A percentile compares a stretch with the other conserved stretches of the same genome.
These are phyloP conservation scores for Oxytorus armatus DNA, from an alignment of 2,888 invertebrate genomes.

Conservation along the genomic window DNA sequence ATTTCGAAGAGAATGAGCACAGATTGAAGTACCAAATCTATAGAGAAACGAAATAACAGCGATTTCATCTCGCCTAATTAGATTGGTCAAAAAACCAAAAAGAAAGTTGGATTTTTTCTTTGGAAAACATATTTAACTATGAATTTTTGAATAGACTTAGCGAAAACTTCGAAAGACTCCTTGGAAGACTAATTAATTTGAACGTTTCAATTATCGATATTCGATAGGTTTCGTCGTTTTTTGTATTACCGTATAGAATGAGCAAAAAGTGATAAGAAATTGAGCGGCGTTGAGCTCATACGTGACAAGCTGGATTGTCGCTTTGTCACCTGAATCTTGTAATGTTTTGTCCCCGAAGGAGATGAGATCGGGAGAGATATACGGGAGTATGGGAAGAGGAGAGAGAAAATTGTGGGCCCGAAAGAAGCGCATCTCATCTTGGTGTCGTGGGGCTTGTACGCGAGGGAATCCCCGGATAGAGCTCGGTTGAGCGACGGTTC, in stretches of 20 bases:
- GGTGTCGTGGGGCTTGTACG: slow-evolving; percentile 57
- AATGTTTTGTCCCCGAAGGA: slow-evolving; percentile 79
- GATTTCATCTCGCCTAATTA: too few species aligned
- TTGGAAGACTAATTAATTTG: too few species aligned
- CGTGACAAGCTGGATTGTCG: slow-evolving; percentile 80
- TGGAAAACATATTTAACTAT: too few species aligned
- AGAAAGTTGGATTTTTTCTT: too few species aligned
- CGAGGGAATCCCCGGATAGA: slow-evolving; percentile 56
- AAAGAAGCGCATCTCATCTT: slow-evolving; percentile 79
- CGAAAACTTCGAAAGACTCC: too few species aligned
- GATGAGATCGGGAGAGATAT: slow-evolving; percentile 4
- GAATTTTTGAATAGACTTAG: too few species aligned
- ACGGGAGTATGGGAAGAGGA: slow-evolving; percentile 4
- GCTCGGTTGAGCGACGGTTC: slow-evolving; percentile 78
- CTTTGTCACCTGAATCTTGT: slow-evolving; percentile 79
- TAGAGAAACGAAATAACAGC: too few species aligned
- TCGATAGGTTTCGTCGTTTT: too few species aligned
- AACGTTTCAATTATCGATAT: neutral
- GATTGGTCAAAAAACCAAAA: too few species aligned
- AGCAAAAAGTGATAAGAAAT: slow-evolving; percentile 11
- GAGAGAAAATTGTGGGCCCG: slow-evolving; percentile 63
- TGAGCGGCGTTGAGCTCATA: slow-evolving; percentile 71
- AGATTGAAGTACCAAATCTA: too few species aligned
- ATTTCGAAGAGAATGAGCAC: too few species aligned
- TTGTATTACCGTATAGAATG: neutral